Percentiles rank a stretch among this genome's conserved stretches.
phyloP scores from a whole-genome alignment of 1,140 invertebrate species.

The Trypoxylus dichotomus region DNA sequence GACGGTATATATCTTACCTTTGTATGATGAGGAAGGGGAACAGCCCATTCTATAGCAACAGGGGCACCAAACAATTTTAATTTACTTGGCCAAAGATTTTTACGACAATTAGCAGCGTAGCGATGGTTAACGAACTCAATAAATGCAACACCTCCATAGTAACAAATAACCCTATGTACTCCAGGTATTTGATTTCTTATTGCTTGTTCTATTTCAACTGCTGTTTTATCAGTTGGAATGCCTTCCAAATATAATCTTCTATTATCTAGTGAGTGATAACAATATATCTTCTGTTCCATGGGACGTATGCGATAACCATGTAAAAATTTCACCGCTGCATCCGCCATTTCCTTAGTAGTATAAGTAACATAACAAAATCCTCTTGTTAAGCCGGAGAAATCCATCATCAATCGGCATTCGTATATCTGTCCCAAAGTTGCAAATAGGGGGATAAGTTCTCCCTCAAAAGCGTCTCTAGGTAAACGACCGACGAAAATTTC shows the following conservation, averaged over 20 bases:
- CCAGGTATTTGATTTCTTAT: neutral
- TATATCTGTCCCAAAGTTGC: slow-evolving; percentile 63
- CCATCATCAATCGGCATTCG: slow-evolving; percentile 22
- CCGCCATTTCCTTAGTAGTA: slow-evolving; percentile 2
- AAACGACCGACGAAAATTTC: slow-evolving; percentile 88
- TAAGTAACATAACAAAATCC: slow-evolving; percentile 27
- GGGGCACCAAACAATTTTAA: neutral
- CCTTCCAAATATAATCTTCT: slow-evolving; percentile 81
- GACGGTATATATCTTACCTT: slow-evolving; percentile 14
- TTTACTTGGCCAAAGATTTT: neutral
- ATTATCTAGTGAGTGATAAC: slow-evolving; percentile 81
- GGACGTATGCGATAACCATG: neutral
- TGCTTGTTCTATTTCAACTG: slow-evolving; percentile 62
- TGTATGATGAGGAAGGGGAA: neutral
- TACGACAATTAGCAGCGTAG: slow-evolving; percentile 1
- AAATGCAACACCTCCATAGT: neutral
- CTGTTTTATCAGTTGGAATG: slow-evolving; percentile 72
- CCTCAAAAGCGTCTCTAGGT: slow-evolving; percentile 76
- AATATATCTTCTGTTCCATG: slow-evolving; percentile 65
- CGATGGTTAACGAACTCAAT: neutral
- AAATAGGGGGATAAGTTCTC: slow-evolving; percentile 82
- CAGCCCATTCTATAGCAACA: neutral
- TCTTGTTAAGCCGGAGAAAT: slow-evolving; percentile 11
- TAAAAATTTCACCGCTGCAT: neutral
- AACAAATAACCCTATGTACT: neutral